Percentiles rank a stretch among this genome's conserved stretches.
These are phyloP conservation scores for Psittacula derbiana DNA, from an alignment of 2,797 vertebrate species.

Conservation along the genomic window DNA sequence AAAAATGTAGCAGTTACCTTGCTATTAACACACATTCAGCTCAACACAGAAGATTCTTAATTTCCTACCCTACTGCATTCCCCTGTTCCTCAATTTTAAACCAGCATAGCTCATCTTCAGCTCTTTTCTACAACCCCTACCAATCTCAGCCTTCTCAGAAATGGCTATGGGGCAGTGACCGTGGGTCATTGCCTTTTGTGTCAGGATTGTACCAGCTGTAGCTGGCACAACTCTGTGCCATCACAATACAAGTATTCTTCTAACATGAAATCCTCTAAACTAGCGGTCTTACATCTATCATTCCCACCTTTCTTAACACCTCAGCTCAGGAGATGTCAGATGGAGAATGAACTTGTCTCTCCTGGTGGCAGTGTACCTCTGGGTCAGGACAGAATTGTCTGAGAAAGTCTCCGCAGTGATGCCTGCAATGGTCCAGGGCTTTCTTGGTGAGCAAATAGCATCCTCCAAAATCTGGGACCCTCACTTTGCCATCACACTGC, in stretches of 20 bases:
- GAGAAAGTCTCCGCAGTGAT: not conserved
- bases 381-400: not conserved
- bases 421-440: not conserved
- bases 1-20: not conserved
- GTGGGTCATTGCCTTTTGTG: not conserved
- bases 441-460: not conserved
- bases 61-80: not conserved
- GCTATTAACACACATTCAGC: not conserved
- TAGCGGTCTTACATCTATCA: not conserved
- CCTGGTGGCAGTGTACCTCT: accelerated
- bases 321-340: not conserved
- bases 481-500: accelerated
- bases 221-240: not conserved
- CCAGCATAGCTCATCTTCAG: not conserved
- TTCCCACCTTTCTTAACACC: not conserved
- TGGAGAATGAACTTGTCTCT: not conserved
- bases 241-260: not conserved
- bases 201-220: not conserved
- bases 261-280: not conserved
- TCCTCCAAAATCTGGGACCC: accelerated
- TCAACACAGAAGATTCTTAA: not conserved
- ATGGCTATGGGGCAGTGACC: too few species aligned
- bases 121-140: not conserved
- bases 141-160: not conserved
- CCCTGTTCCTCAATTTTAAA: not conserved